Base-by-base conservation (phyloP, 1,140 invertebrate genomes). In the Cydia fagiglandana region DNA sequence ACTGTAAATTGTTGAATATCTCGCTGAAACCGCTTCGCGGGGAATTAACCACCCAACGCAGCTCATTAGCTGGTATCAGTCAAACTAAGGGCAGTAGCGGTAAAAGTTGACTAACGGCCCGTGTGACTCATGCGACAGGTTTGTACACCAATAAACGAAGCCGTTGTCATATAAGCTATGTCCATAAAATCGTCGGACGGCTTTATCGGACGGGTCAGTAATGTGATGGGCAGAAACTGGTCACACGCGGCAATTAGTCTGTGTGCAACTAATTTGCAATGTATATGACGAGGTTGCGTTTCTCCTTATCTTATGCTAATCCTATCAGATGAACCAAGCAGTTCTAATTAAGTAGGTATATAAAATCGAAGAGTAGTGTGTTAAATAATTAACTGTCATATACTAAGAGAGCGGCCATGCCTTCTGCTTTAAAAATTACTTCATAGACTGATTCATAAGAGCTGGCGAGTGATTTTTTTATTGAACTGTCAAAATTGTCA, bases 21-120 rank as follows among this genome's bases (percentile, higher is more conserved):
- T 61, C 56, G 7, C 56, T 61, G 56, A 61, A 61, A 20, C 56
- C 56, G 56, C 20, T 61, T 20, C n/a, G 2, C 20, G 56, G 56
- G 56, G 56, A 20, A 61, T 56, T 24, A 24, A 61, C 56, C 56
- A 24, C 41, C 15, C 38, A 20, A 74, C 77, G 77, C 53, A 56
- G 20, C 20, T 61, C 56, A 61, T 61, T 61, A 61, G 56, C 56
- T 24, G 56, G 56, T 61, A 61, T 61, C 56, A 61, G 56, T 61
- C 56, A 61, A 56, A 61, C 56, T 61, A 61, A 61, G 56, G 56
- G 56, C 56, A 61, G 53, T 56, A 56, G 56, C 56, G 56, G 56
- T 61, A 61, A 61, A 61, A 61, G 56, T 61, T 61, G 56, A 61
- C 56, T 61, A 61, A 61, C 56, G 56, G 56, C 56, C 20, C 20